Evolutionary conservation across 64 coral and sea anemone species (phyloP).

Genomic region (Catalaphyllia jardinei): DNA sequence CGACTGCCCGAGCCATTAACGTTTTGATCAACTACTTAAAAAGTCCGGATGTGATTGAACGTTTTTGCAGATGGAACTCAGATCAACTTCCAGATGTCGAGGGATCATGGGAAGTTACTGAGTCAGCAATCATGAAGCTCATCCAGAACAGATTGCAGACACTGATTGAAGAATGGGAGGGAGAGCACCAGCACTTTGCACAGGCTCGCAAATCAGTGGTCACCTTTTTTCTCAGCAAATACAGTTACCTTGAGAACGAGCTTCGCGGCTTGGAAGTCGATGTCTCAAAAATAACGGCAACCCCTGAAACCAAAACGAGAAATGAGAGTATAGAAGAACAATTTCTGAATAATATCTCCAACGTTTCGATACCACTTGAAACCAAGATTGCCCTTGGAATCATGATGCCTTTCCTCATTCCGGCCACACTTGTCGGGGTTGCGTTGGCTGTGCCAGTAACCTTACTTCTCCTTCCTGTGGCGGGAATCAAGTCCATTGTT

Average conservation of each 20-base stretch:
- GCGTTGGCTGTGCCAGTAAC: conserved; percentile 8
- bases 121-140: background rate
- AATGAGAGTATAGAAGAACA: background rate
- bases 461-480: background rate
- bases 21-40: background rate
- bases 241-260: conserved; percentile 19
- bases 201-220: conserved; percentile 9
- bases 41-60: background rate
- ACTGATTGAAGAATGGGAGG: conserved; percentile 27
- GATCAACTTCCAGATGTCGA: conserved; percentile 28
- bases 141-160: conserved; percentile 9
- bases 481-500: background rate
- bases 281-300: background rate
- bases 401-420: background rate
- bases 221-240: background rate
- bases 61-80: conserved; percentile 29
- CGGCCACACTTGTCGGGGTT: background rate
- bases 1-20: background rate
- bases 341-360: background rate
- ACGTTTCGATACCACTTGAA: background rate
- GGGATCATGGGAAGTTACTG: conserved; percentile 31
- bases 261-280: conserved; percentile 24
- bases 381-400: background rate
- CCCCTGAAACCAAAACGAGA: no score
- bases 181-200: conserved; percentile 15